phyloP scores from a whole-genome alignment of 2,797 vertebrate genomes.

The Threskiornis aethiopicus region DNA sequence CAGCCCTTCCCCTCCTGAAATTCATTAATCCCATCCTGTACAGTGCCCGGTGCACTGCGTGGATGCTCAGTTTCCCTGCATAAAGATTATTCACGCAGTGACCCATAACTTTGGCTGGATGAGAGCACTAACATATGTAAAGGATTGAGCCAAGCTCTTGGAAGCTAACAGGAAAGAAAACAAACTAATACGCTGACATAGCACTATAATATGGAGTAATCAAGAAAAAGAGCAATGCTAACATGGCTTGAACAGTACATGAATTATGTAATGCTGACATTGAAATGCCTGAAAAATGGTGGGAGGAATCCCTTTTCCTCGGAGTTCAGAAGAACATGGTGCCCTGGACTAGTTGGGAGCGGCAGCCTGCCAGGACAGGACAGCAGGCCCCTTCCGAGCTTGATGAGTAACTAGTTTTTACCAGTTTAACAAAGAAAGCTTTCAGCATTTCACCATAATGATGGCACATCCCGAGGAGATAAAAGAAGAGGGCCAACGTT shows the following conservation, averaged over 20 bases:
- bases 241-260: background rate
- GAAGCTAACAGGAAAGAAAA: conserved; percentile 16
- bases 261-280: background rate
- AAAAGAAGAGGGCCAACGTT: background rate
- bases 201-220: background rate
- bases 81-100: background rate
- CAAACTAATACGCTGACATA: background rate
- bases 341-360: background rate
- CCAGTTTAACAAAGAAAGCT: background rate
- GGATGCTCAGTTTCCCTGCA: background rate
- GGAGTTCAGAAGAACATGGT: background rate
- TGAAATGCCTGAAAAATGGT: background rate
- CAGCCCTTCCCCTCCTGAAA: background rate
- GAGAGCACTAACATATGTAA: background rate
- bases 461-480: background rate
- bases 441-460: background rate
- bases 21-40: background rate
- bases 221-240: background rate
- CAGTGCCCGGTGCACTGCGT: accelerated
- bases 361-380: background rate
- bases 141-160: background rate
- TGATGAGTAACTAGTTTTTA: background rate
- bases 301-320: background rate
- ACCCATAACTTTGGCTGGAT: background rate
- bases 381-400: background rate